phyloP scores from a whole-genome alignment of 2,113 vertebrate species.

The Physeter macrocephalus region DNA sequence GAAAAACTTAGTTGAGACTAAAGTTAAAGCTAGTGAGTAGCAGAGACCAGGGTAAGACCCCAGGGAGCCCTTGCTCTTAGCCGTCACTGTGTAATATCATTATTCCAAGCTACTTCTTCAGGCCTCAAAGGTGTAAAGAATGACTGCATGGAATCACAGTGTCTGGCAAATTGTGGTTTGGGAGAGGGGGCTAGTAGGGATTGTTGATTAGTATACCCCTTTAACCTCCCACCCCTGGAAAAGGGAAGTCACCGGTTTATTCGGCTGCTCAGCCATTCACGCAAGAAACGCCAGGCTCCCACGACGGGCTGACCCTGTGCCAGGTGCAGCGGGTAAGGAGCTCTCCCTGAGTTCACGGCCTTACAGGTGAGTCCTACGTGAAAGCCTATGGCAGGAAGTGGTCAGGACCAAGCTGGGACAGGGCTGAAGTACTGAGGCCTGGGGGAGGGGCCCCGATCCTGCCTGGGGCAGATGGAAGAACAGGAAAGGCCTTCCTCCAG shows the following conservation, averaged over 20 bases:
- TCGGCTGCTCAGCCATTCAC: not conserved
- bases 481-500: not conserved
- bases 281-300: not conserved
- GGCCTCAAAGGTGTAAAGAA: not conserved
- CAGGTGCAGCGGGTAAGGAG: not conserved
- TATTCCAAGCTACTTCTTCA: not conserved
- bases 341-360: fast-evolving
- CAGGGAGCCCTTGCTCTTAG: not conserved
- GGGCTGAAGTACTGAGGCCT: not conserved
- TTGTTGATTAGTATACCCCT: fast-evolving
- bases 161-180: not conserved
- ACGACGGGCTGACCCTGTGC: not conserved
- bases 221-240: not conserved
- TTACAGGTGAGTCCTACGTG: not conserved
- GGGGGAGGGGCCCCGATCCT: not conserved
- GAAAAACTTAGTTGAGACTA: not conserved
- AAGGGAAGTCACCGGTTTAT: not conserved
- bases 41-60: not conserved
- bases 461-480: fast-evolving
- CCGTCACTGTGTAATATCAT: too few relatives aligned
- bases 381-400: not conserved
- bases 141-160: not conserved
- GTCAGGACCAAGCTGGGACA: not conserved
- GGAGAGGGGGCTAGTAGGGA: not conserved
- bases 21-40: not conserved